These are phyloP conservation scores for Dermochelys coriacea DNA, from an alignment of 2,797 vertebrate genomes.

Conservation along the genomic window DNA sequence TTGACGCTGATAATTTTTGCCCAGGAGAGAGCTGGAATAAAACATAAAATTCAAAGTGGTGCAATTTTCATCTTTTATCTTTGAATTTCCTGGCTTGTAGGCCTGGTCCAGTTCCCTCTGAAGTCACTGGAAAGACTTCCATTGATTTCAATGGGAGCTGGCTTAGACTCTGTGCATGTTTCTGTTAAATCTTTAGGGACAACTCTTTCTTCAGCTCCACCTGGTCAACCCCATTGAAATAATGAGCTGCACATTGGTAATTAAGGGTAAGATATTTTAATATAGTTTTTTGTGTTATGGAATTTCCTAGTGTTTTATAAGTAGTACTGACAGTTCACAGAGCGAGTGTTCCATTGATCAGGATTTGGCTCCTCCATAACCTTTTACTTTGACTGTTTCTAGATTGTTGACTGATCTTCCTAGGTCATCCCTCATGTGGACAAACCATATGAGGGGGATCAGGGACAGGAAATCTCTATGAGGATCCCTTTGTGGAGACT, in stretches of 20 bases:
- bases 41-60: not conserved
- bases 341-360: not conserved
- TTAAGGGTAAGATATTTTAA: conserved; percentile 2
- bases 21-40: not conserved
- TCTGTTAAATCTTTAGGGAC: conserved; percentile 11
- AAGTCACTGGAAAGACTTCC: not conserved
- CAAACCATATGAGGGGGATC: not conserved
- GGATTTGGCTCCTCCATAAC: not conserved
- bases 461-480: not conserved
- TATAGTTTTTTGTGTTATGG: not conserved
- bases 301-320: not conserved
- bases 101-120: not conserved
- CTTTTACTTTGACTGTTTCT: not conserved
- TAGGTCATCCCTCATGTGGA: not conserved
- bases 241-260: not conserved
- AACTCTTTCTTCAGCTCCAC: conserved; percentile 29
- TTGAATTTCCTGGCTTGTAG: not conserved
- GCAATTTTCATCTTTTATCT: not conserved
- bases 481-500: not conserved
- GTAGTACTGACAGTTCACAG: not conserved
- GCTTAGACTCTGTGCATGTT: not conserved
- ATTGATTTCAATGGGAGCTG: conserved; percentile 21
- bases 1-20: not conserved
- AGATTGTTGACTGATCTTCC: not conserved
- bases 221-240: not conserved